Evolutionary conservation across 2,113 vertebrate genomes (phyloP).

Genomic region (Stigmatopora nigra): DNA sequence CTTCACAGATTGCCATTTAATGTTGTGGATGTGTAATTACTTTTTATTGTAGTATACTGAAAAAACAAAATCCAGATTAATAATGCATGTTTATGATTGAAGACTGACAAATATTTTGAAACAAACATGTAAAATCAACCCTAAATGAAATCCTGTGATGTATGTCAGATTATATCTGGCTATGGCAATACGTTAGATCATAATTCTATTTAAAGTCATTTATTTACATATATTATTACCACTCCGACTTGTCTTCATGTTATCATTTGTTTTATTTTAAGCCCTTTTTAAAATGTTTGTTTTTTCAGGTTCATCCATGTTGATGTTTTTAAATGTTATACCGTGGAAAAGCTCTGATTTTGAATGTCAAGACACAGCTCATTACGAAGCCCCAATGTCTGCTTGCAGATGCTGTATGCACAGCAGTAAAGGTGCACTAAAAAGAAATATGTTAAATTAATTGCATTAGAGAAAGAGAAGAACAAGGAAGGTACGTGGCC

Average conservation of each 20-base stretch:
- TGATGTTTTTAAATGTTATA: not conserved
- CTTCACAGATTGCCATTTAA: no score
- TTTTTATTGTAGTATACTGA: no score
- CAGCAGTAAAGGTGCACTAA: not conserved
- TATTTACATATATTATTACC: constrained; percentile 1
- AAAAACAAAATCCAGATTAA: not conserved
- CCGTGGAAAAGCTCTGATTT: not conserved
- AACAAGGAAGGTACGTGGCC: not conserved
- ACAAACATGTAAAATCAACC: not conserved
- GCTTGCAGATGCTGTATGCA: not conserved
- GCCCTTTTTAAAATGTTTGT: not conserved
- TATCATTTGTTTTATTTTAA: not conserved
- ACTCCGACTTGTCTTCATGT: not conserved
- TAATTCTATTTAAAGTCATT: not conserved
- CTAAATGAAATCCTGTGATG: not conserved
- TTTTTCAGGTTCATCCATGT: not conserved
- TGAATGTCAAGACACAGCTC: not conserved
- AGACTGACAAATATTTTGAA: not conserved
- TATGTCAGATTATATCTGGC: not conserved
- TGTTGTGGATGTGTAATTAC: no score
- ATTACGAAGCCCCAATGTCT: not conserved
- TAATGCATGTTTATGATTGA: not conserved
- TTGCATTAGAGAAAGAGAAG: not conserved
- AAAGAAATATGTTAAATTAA: constrained; percentile 8
- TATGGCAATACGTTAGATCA: not conserved